Conservation (phyloP, 2,113 vertebrate species). For the Cyphomyrus plagiostoma region DNA sequence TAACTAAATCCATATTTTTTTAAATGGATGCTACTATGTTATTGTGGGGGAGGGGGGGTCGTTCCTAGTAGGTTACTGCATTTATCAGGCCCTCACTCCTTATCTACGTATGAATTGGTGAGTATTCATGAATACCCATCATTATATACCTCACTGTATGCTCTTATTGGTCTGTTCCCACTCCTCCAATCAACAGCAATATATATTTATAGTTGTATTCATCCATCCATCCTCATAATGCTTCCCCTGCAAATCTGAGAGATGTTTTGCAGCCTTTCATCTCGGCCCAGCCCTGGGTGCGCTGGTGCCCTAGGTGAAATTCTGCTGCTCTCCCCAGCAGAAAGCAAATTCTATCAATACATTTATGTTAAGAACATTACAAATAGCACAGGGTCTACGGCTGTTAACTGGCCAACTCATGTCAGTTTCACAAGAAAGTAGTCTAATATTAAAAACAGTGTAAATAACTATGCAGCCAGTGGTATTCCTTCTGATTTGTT, state of each 20-base stretch:
- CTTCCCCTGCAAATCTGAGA: neutral
- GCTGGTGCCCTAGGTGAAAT: neutral
- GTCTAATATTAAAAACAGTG: neutral
- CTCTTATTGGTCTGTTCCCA: neutral
- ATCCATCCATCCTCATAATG: neutral
- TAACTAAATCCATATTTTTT: neutral
- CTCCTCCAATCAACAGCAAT: neutral
- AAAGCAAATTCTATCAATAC: neutral
- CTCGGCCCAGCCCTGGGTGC: neutral
- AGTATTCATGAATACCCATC: neutral
- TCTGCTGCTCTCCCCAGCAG: neutral
- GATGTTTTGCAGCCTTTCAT: neutral
- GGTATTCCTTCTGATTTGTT: neutral
- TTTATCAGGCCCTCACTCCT: neutral
- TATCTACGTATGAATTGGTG: neutral
- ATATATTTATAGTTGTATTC: neutral
- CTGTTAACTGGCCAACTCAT: too few species aligned
- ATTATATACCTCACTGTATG: neutral
- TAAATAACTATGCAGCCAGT: neutral
- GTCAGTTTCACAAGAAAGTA: neutral
- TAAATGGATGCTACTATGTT: neutral
- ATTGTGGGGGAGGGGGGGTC: slow-evolving; percentile 8
- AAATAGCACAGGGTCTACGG: neutral
- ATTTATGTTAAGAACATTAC: neutral
- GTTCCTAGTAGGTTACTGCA: neutral